Base-by-base conservation (phyloP, 1,140 invertebrate genomes). In the Solenopsis invicta region DNA sequence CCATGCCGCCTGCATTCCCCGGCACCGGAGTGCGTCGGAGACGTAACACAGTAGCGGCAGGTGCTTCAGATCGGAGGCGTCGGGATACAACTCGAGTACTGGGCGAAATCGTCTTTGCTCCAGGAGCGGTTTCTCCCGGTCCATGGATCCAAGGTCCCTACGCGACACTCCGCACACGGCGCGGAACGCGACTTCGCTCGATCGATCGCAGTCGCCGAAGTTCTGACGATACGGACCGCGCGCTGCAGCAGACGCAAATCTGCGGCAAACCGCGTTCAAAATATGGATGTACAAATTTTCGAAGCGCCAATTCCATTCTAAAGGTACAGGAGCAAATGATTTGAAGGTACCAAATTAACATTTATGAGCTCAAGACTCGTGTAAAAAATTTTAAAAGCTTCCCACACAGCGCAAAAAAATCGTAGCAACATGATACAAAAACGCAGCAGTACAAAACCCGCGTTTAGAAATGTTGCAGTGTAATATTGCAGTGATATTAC, bases 21-120 rank as follows among this genome's bases (percentile, higher is more conserved):
- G 41, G 12, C 62, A 34, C 45, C 50, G 48, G 41, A 62, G 48
- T 41, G 62, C 80, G 67, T 74, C 54, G 80, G 69, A 80, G 41
- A 85, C 48, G 72, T 85, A 78, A 85, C 84, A 78, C 75, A 85
- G 72, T 76, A 85, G 84, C 75, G 52, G 84, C 75, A 78, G 75
- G 61, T 85, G 59, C 62, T 67, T 85, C 72, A 85, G 72, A 80
- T 77, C 59, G 74, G 75, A 80, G 59, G 62, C 10, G 59, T 48
- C 50, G 80, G 62, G 75, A 80, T 76, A 85, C 59, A 85, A 66
- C 84, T 77, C 50, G 61, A 85, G 67, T 76, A 29, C 81, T 56
- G 54, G 45, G 48, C 34, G 34, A 80, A 85, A 54, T 66, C 75
- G 56, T 85, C 72, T 64, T 52, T 41, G 50, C 16, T 54, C 62